Evolutionary conservation across 2,888 invertebrate species (phyloP).

Genomic region (Chaitophorus viminalis): DNA sequence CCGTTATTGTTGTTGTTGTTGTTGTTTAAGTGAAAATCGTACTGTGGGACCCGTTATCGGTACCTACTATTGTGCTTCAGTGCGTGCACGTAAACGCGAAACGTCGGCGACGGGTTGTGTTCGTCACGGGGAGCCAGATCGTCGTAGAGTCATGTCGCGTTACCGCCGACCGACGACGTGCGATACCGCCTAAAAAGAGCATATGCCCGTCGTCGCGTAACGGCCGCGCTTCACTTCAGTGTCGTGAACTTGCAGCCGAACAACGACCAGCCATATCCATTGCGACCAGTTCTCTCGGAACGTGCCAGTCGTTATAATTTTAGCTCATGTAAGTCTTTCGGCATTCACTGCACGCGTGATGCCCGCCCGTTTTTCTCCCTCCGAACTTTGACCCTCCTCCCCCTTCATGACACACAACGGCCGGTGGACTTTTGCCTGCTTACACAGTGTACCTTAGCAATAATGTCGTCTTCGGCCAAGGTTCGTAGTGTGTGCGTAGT

Average conservation of each 20-base stretch:
- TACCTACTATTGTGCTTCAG: neutral
- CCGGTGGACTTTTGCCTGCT: neutral
- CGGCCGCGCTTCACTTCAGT: neutral
- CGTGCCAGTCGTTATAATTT: neutral
- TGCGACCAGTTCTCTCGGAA: neutral
- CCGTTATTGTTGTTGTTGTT: neutral
- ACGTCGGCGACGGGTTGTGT: neutral
- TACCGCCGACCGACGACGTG: conserved; percentile 21
- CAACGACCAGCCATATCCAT: neutral
- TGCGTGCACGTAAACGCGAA: neutral
- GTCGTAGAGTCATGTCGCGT: conserved; percentile 12
- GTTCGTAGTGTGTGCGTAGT: no score
- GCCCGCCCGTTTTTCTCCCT: conserved; percentile 5
- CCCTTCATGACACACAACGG: neutral
- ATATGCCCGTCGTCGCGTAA: conserved; percentile 30
- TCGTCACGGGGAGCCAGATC: neutral
- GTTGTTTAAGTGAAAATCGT: neutral
- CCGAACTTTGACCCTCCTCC: conserved; percentile 34
- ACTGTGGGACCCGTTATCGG: no score
- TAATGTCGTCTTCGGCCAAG: neutral
- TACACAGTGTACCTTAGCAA: neutral
- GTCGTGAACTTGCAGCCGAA: neutral
- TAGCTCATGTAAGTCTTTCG: conserved; percentile 13
- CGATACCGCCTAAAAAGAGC: conserved; percentile 58
- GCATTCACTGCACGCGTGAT: neutral